These are phyloP conservation scores for Salvelinus namaycush DNA, from an alignment of 2,113 vertebrate genomes.

Conservation along the genomic window DNA sequence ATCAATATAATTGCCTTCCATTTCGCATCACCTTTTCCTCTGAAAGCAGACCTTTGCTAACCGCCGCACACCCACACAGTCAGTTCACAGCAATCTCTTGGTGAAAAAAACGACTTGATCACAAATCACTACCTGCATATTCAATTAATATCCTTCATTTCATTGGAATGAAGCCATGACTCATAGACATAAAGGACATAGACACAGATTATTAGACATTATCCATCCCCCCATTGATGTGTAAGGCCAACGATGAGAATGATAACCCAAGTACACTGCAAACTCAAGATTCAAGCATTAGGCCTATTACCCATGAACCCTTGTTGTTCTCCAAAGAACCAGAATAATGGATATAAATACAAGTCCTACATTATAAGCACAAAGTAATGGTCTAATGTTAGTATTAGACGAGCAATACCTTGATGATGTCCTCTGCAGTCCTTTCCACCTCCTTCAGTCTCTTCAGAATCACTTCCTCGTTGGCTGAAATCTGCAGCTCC, in stretches of 20 bases:
- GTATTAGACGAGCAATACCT: conserved; percentile 73
- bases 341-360: too few relatives aligned
- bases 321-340: too few relatives aligned
- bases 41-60: conserved; percentile 16
- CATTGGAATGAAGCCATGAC: background rate
- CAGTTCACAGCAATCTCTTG: conserved; percentile 12
- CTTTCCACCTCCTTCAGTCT: conserved; percentile 89
- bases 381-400: background rate
- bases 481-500: conserved; percentile 85
- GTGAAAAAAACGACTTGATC: conserved; percentile 17
- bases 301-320: too few relatives aligned
- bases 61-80: conserved; percentile 29
- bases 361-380: background rate
- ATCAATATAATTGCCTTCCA: too few relatives aligned
- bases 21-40: too few relatives aligned
- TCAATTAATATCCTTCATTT: background rate
- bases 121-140: background rate
- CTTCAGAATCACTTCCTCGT: conserved; percentile 85
- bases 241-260: too few relatives aligned
- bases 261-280: too few relatives aligned
- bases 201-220: too few relatives aligned
- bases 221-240: too few relatives aligned
- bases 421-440: conserved; percentile 92
- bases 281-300: too few relatives aligned
- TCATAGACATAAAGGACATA: background rate